Conservation (phyloP, 1,140 invertebrate species). For the Adoxophyes honmai region DNA sequence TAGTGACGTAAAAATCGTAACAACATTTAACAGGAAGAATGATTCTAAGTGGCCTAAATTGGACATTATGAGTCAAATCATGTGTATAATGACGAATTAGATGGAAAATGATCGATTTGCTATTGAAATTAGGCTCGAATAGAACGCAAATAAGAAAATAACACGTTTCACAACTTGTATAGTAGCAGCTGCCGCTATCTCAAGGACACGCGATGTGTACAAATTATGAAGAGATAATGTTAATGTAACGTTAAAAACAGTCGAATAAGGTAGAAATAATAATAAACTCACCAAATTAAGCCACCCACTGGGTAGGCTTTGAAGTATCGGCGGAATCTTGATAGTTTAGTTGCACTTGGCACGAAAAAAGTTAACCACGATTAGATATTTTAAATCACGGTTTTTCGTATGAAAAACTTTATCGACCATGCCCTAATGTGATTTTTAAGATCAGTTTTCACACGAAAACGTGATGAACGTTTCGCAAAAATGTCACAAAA, state of each 20-base stretch:
- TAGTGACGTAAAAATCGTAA: conserved; percentile 40
- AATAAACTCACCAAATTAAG: conserved; percentile 70
- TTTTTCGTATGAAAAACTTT: conserved; percentile 63
- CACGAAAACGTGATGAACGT: conserved; percentile 57
- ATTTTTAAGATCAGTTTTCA: conserved; percentile 57
- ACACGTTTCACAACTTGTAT: background rate
- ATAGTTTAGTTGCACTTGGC: conserved; percentile 76
- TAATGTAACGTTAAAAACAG: background rate
- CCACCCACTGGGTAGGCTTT: conserved; percentile 77
- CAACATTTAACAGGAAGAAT: conserved; percentile 1
- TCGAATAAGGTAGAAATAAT: conserved; percentile 18
- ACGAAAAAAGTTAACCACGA: conserved; percentile 72
- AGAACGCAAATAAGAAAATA: background rate
- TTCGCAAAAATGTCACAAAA: conserved; percentile 70
- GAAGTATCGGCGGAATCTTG: conserved; percentile 77
- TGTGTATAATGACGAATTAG: background rate
- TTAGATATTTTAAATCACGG: conserved; percentile 64
- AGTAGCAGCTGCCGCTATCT: background rate
- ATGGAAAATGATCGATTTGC: background rate
- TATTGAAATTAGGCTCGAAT: too few species aligned
- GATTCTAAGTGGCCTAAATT: background rate
- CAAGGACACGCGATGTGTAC: background rate
- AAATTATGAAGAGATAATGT: background rate
- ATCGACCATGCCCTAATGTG: conserved; percentile 72
- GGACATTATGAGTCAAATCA: background rate